Conservation (phyloP, 2,888 invertebrate species). For the Acleris laterana region DNA sequence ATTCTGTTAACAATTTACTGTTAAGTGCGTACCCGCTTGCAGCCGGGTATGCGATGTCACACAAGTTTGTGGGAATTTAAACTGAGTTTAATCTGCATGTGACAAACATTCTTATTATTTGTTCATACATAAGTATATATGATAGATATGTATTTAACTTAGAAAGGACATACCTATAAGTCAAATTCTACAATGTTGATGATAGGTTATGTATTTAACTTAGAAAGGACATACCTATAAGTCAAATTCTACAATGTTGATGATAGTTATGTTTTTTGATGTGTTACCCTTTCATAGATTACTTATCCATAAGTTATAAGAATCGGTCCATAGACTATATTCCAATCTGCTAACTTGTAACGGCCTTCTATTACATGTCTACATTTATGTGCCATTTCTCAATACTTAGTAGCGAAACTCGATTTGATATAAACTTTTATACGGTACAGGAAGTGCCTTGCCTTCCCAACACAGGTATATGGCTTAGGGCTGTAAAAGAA, state of each 20-base stretch:
- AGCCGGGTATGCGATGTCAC: constrained; percentile 7
- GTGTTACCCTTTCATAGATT: too few relatives aligned
- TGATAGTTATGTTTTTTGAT: too few relatives aligned
- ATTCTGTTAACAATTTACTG: constrained; percentile 25
- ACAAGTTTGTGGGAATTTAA: constrained; percentile 3
- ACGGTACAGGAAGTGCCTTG: constrained; percentile 3
- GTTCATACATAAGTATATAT: too few relatives aligned
- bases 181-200: too few relatives aligned
- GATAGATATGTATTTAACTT: too few relatives aligned
- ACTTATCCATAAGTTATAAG: too few relatives aligned
- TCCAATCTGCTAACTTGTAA: not conserved
- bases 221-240: too few relatives aligned
- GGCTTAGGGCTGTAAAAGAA: constrained; percentile 31
- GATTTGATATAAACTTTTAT: constrained; percentile 29
- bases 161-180: too few relatives aligned
- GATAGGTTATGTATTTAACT: too few relatives aligned
- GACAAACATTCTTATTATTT: constrained; percentile 1
- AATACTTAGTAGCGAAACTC: constrained; percentile 17
- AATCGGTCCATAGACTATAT: not conserved
- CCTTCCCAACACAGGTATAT: not conserved
- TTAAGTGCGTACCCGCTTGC: constrained; percentile 19
- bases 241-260: too few relatives aligned
- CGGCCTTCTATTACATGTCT: not conserved
- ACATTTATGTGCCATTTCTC: not conserved
- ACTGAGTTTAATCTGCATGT: constrained; percentile 6